Base-by-base conservation (phyloP, 2,888 invertebrate species). In the Apamea monoglypha region DNA sequence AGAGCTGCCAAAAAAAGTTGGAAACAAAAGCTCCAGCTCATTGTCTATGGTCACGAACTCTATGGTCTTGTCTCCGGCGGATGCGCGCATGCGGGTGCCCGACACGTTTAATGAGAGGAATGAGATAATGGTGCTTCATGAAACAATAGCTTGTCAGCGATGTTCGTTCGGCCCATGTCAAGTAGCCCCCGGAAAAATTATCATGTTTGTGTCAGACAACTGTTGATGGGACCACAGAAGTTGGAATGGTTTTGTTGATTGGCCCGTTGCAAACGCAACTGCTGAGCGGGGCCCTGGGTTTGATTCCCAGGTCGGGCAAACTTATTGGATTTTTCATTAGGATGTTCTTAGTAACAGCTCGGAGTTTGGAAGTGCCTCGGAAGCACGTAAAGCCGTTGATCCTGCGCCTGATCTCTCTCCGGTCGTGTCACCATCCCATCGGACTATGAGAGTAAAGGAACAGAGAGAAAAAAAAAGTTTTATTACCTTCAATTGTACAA, bases 41-140 rank as follows among this genome's bases (percentile, higher is more conserved):
- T 96, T 96, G 96, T 96, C 93, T 95, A 93, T 94, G 94, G 95
- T 94, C 95, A 95, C 95, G 95, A 92, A 91, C 92, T 87, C 90
- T 91, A 90, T 92, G 92, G 93, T 92, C 93, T 94, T 90, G 91
- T 91, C 90, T 90, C 90, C 89, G 93, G 93, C 95, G 95, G 95
- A 95, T 94, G 94, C 94, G 92, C 92, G 92, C 92, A 96, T 96
- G 96, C 96, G 96, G 96, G 96, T 92, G 91, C 92, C 90, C 91
- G 90, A 90, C 91, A 89, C 90, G 88, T 88, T 90, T 94, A 95
- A 95, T 95, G 94, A 92, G 92, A 94, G 92, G 94, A 96, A 96
- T 95, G 93, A 95, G 94, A 95, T 96, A 96, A 96, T 96, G 93
- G 94, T 90, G 90, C 91, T 92, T 91, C 91, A 93, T 92, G 91